Conservation (phyloP, 2,888 invertebrate species). For the Erpobdella octoculata region DNA sequence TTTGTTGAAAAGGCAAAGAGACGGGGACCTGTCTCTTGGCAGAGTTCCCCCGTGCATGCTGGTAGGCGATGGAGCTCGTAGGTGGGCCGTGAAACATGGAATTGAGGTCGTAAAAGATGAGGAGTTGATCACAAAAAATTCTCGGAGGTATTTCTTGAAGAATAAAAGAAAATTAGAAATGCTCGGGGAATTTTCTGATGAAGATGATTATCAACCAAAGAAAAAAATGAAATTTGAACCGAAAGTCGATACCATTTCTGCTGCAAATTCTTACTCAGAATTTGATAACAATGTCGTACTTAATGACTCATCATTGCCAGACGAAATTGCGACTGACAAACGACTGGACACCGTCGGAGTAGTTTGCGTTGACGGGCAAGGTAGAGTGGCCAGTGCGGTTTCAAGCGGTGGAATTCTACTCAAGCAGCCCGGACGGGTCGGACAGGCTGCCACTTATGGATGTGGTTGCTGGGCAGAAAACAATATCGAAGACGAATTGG, state of each 20-base stretch:
- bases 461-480: constrained; percentile 84
- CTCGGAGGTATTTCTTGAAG: constrained; percentile 37
- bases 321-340: no score
- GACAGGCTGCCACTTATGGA: constrained; percentile 75
- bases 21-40: constrained; percentile 62
- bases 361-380: constrained; percentile 69
- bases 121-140: constrained; percentile 37
- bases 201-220: no score
- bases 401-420: constrained; percentile 88
- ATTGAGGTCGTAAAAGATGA: constrained; percentile 51
- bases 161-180: constrained; percentile 43
- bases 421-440: constrained; percentile 83
- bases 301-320: no score
- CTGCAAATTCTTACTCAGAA: no score
- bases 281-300: no score
- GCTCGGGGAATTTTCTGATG: background rate
- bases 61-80: constrained; percentile 75
- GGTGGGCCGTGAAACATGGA: constrained; percentile 71
- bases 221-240: no score
- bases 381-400: constrained; percentile 74
- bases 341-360: constrained; percentile 83
- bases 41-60: constrained; percentile 76
- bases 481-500: constrained; percentile 46
- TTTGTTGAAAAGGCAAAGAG: constrained; percentile 70
- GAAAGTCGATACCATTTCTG: no score